Evolutionary conservation across 2,888 invertebrate genomes (phyloP).

Genomic region (Cristatella mucedo): DNA sequence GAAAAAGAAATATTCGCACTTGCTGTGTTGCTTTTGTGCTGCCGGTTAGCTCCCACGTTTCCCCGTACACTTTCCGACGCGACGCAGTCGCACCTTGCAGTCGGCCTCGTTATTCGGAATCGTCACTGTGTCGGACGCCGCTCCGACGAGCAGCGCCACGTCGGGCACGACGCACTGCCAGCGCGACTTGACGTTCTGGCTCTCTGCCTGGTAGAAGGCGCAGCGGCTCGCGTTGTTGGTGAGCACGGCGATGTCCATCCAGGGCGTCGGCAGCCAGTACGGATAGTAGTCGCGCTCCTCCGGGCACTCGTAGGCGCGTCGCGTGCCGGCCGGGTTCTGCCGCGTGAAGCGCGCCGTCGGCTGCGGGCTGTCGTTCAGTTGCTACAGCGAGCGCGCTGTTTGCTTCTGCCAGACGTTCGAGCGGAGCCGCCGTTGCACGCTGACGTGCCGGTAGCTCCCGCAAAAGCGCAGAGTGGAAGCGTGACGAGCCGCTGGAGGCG

Average conservation of each 20-base stretch:
- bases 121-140: conserved; percentile 15
- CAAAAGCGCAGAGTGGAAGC: no score
- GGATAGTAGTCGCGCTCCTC: conserved; percentile 37
- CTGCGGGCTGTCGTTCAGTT: no score
- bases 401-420: no score
- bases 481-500: no score
- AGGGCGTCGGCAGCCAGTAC: conserved; percentile 32
- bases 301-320: conserved; percentile 35
- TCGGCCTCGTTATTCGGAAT: conserved; percentile 26
- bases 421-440: no score
- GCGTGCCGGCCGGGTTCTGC: conserved; percentile 29
- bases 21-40: no score
- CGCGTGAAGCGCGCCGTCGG: conserved; percentile 26
- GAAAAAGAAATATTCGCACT: no score
- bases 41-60: no score
- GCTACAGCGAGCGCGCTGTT: no score
- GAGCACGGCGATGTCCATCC: conserved; percentile 21
- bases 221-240: conserved; percentile 18
- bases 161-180: conserved; percentile 25
- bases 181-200: conserved; percentile 31
- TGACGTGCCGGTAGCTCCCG: no score
- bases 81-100: no score
- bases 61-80: no score
- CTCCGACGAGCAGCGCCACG: conserved; percentile 13
- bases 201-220: conserved; percentile 25